phyloP scores from a whole-genome alignment of 2,113 vertebrate genomes.

The Paramisgurnus dabryanus region DNA sequence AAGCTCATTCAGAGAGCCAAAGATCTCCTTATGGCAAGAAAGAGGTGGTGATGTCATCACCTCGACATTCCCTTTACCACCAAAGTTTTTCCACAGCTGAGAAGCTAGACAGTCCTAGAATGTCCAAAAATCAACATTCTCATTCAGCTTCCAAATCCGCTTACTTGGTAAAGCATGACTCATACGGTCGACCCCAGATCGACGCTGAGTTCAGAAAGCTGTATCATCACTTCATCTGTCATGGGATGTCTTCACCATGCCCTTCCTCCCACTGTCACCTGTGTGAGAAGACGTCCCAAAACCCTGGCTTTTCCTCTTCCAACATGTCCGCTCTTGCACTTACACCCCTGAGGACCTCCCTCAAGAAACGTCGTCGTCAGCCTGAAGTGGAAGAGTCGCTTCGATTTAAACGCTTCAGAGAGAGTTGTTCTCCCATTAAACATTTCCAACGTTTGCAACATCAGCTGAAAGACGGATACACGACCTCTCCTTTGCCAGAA shows the following conservation, averaged over 20 bases:
- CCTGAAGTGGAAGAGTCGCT: constrained; percentile 33
- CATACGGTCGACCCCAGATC: constrained; percentile 38
- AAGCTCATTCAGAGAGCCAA: not conserved
- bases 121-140: constrained; percentile 10
- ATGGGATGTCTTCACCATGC: constrained; percentile 35
- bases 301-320: constrained; percentile 36
- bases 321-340: constrained; percentile 68
- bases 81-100: not conserved
- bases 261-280: constrained; percentile 52
- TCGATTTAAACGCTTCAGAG: constrained; percentile 65
- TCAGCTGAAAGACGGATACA: not conserved
- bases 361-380: constrained; percentile 68
- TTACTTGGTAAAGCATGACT: not conserved
- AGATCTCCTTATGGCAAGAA: constrained; percentile 28
- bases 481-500: not conserved
- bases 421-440: constrained; percentile 54
- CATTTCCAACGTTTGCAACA: constrained; percentile 27
- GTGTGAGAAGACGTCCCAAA: constrained; percentile 48
- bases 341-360: constrained; percentile 64
- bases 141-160: not conserved
- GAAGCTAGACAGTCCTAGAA: not conserved
- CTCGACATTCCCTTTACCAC: not conserved
- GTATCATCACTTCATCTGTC: constrained; percentile 72
- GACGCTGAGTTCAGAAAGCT: constrained; percentile 66
- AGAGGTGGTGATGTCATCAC: not conserved